Percentiles rank a stretch among this genome's conserved stretches.
phyloP scores from a whole-genome alignment of 2,888 invertebrate genomes.

The Aelia acuminata region DNA sequence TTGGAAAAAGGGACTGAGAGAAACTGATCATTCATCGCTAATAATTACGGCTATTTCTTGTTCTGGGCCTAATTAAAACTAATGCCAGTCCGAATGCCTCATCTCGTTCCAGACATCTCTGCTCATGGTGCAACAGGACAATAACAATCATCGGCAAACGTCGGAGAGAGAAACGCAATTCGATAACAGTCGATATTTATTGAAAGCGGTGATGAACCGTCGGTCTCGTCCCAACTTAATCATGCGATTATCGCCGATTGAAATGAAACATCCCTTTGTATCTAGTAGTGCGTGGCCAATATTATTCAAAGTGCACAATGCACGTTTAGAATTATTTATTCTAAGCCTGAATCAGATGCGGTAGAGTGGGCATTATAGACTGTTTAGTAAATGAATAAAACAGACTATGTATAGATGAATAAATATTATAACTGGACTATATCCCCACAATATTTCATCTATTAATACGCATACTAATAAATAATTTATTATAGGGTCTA shows the following conservation, averaged over 20 bases:
- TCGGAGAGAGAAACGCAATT: not conserved
- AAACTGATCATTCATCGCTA: not conserved
- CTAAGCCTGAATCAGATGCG: too few species aligned
- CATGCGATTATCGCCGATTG: not conserved
- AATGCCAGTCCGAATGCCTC: not conserved
- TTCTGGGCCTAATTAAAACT: not conserved
- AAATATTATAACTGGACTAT: too few species aligned
- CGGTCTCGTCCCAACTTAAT: not conserved
- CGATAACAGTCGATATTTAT: conserved; percentile 1
- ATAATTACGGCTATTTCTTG: not conserved
- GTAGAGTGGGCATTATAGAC: too few species aligned
- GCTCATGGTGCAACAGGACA: not conserved
- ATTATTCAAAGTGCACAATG: not conserved
- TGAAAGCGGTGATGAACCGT: not conserved
- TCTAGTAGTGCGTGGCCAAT: not conserved
- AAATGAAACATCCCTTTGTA: conserved; percentile 26
- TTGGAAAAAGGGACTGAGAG: not conserved
- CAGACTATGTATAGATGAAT: too few species aligned
- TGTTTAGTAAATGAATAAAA: too few species aligned
- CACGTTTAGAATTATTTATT: not conserved
- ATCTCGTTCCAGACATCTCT: not conserved
- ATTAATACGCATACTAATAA: too few species aligned
- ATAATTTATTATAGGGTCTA: too few species aligned
- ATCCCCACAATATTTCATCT: too few species aligned
- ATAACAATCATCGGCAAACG: not conserved